These are phyloP conservation scores for Ptychadena robeensis DNA, from an alignment of 2,797 vertebrate species.

Conservation along the genomic window DNA sequence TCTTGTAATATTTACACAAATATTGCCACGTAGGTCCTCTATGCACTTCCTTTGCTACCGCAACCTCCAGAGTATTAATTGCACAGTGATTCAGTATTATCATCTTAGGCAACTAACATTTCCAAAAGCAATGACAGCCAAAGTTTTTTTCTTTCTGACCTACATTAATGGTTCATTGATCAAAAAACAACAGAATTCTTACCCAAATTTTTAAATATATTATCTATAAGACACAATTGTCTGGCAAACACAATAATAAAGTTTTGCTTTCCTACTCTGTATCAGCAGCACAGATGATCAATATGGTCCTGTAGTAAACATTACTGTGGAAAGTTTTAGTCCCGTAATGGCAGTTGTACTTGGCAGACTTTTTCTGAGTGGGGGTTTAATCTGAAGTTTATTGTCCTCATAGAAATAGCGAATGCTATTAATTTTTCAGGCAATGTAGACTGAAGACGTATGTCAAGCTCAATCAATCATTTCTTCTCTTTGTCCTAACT, in stretches of 20 bases:
- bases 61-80: no score
- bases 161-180: background rate
- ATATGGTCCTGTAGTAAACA: constrained; percentile 1
- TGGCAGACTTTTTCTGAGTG: constrained; percentile 59
- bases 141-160: background rate
- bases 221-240: background rate
- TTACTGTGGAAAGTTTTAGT: constrained; percentile 46
- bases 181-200: background rate
- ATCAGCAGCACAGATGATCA: constrained; percentile 16
- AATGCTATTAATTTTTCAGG: constrained; percentile 56
- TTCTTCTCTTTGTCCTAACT: constrained; percentile 56
- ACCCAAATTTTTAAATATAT: background rate
- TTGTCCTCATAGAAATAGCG: constrained; percentile 54
- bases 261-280: background rate
- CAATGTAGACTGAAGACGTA: constrained; percentile 53
- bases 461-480: constrained; percentile 59
- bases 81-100: no score
- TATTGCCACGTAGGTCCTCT: no score
- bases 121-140: background rate
- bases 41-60: no score
- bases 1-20: no score
- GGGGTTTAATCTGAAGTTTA: constrained; percentile 62
- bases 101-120: background rate
- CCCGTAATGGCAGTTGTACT: constrained; percentile 32
- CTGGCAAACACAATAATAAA: background rate